Conservation (phyloP, 1,140 invertebrate species). For the Lepeophtheirus salmonis region DNA sequence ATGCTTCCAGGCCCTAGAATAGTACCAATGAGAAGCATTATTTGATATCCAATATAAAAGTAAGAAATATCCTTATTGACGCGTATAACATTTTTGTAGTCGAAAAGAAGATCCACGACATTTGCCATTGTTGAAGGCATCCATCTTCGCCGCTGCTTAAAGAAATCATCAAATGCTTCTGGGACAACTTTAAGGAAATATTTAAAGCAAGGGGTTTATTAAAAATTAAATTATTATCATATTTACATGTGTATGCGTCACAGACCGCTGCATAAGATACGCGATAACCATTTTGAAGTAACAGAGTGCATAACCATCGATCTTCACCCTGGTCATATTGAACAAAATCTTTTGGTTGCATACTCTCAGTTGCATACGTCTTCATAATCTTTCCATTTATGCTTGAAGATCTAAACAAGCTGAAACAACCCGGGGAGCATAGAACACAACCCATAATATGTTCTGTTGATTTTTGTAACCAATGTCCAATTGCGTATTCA, state of each 20-base stretch:
- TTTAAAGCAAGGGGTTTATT: too few species aligned
- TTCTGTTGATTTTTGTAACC: conserved; percentile 45
- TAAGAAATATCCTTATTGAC: conserved; percentile 39
- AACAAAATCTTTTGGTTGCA: conserved; percentile 37
- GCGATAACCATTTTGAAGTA: conserved; percentile 41
- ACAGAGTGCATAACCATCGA: conserved; percentile 41
- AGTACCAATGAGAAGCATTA: conserved; percentile 35
- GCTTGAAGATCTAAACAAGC: conserved; percentile 36
- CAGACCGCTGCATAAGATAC: conserved; percentile 45
- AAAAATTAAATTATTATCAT: too few species aligned
- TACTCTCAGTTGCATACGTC: conserved; percentile 36
- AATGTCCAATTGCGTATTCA: conserved; percentile 45
- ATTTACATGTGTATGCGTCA: conserved; percentile 26
- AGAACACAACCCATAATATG: conserved; percentile 45
- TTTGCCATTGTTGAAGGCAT: conserved; percentile 46
- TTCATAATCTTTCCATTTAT: conserved; percentile 42
- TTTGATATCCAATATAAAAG: conserved; percentile 36
- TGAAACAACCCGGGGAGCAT: conserved; percentile 42
- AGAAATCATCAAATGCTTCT: conserved; percentile 42
- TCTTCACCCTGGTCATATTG: conserved; percentile 37
- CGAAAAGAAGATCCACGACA: conserved; percentile 39
- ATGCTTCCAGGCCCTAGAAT: conserved; percentile 43
- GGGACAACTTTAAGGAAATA: conserved; percentile 41
- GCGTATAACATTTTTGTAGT: conserved; percentile 32
- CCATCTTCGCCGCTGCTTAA: conserved; percentile 42